Percentiles rank a stretch among this genome's conserved stretches.
These are phyloP conservation scores for Echeneis naucrates DNA, from an alignment of 2,797 vertebrate species.

Conservation along the genomic window DNA sequence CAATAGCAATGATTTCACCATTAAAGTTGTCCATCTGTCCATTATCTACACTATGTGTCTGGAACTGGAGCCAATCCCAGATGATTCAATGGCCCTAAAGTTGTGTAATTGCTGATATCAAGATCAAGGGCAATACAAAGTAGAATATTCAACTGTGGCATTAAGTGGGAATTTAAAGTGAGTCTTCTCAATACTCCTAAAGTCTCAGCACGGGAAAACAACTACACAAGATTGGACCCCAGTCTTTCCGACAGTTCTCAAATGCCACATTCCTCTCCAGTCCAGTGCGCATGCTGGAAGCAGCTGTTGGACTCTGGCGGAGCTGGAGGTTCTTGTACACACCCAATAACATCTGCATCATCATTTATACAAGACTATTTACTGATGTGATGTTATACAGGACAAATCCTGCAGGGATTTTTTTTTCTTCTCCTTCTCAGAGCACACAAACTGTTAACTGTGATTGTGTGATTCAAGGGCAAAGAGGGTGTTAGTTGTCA, in stretches of 20 bases:
- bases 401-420: neutral
- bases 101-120: too few species aligned
- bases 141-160: neutral
- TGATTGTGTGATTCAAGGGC: neutral
- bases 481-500: neutral
- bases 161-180: neutral
- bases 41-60: too few species aligned
- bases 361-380: conserved; percentile 17
- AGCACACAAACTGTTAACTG: neutral
- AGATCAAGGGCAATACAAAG: too few species aligned
- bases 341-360: conserved; percentile 50
- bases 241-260: neutral
- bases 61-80: too few species aligned
- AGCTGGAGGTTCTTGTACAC: conserved; percentile 22
- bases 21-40: too few species aligned
- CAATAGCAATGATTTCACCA: too few species aligned
- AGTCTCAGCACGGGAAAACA: neutral
- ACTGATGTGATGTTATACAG: neutral
- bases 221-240: neutral
- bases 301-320: conserved; percentile 61
- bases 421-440: too few species aligned
- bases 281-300: conserved; percentile 63
- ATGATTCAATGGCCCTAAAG: too few species aligned
- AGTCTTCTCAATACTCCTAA: too few species aligned
- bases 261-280: conserved; percentile 19